Conservation (phyloP, 1,140 invertebrate genomes). For the Sweltsa coloradensis region DNA sequence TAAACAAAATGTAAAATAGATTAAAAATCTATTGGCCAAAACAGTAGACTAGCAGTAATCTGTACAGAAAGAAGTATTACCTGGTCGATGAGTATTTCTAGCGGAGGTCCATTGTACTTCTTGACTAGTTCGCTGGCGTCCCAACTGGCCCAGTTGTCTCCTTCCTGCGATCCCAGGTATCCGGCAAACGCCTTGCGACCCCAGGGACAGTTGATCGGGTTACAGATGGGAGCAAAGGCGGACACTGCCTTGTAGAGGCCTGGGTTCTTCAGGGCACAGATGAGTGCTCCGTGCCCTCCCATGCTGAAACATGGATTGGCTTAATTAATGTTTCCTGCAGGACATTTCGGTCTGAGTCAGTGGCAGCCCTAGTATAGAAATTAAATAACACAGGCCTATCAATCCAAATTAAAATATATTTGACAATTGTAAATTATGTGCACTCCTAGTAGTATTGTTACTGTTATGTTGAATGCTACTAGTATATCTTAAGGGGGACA, state of each 20-base stretch:
- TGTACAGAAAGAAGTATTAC: constrained; percentile 32
- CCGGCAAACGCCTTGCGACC: constrained; percentile 77
- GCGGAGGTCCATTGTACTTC: constrained; percentile 69
- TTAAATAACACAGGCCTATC: neutral
- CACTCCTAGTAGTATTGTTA: too few species aligned
- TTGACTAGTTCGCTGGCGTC: constrained; percentile 78
- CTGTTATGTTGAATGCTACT: too few species aligned
- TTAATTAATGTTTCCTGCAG: neutral
- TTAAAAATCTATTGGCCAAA: neutral
- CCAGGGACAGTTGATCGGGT: constrained; percentile 77
- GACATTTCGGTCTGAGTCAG: too few species aligned
- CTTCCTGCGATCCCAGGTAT: constrained; percentile 62
- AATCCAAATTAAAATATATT: neutral
- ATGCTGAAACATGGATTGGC: constrained; percentile 65
- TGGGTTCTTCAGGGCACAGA: constrained; percentile 86
- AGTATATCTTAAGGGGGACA: too few species aligned
- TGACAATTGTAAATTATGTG: too few species aligned
- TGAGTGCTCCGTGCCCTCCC: constrained; percentile 94
- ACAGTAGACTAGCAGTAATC: neutral
- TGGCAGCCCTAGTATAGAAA: too few species aligned
- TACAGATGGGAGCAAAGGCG: constrained; percentile 93
- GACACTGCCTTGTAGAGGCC: constrained; percentile 81
- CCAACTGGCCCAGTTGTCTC: constrained; percentile 46
- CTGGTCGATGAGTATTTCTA: constrained; percentile 85
- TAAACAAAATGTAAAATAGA: too few species aligned